Evolutionary conservation across 1,140 invertebrate genomes (phyloP), one percentile per base, ranked within the genome.

Genomic region (Macrosteles quadrilineatus): DNA sequence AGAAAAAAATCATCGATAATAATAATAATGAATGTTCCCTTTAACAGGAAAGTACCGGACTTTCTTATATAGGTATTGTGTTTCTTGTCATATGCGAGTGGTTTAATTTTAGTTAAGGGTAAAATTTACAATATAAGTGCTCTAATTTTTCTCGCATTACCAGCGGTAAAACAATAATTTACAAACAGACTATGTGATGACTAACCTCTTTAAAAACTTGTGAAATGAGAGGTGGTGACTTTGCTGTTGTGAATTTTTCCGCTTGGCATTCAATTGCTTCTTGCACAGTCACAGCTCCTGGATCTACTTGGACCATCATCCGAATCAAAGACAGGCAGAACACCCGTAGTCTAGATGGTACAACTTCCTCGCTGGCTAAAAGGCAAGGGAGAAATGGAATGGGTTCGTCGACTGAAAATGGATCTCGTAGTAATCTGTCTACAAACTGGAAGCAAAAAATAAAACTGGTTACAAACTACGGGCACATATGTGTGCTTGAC

Each of bases 391-490:
- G 55, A n/a, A 59, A 59, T 6, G 25, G 55, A 3, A 59, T 25
- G 4, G 55, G 55, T 59, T 27, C 4, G 4, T 59, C 55, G 27
- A 29, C 11, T 27, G 25, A 11, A 1, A 14, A 25, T 6, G 55
- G 23, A 29, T 25, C 55, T 30, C 23, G 9, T 14, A 59, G 25
- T 12, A 59, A 29, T 29, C 55, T 59, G 12, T 59, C 23, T 27
- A 59, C 55, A 59, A 59, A 59, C 55, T 50, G 32, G 14, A 36
- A n/a, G n/a, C n/a, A n/a, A n/a, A n/a, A n/a, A n/a, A n/a, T n/a
- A n/a, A n/a, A n/a, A n/a, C n/a, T n/a, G n/a, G n/a, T n/a, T n/a
- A n/a, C n/a, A n/a, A n/a, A n/a, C n/a, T n/a, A n/a, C n/a, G n/a
- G n/a, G n/a, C n/a, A n/a, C n/a, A n/a, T n/a, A n/a, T n/a, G n/a